These are phyloP conservation scores for Cryptus armator DNA, from an alignment of 2,888 invertebrate species.

Conservation along the genomic window DNA sequence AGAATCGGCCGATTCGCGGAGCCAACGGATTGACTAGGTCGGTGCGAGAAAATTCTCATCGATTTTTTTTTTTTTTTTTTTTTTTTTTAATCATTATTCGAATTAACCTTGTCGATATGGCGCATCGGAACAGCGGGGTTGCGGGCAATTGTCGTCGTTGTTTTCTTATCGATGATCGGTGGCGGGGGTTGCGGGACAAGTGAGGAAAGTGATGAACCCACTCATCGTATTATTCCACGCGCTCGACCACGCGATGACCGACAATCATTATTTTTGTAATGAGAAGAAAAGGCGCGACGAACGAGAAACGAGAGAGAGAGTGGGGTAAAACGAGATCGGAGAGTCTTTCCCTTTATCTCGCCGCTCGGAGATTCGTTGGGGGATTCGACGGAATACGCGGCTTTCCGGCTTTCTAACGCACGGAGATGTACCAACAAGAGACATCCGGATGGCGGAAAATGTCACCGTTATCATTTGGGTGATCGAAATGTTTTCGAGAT, in stretches of 20 bases:
- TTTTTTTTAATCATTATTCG: constrained; percentile 36
- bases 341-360: constrained; percentile 60
- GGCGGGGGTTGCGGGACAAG: not conserved
- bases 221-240: constrained; percentile 77
- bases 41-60: not conserved
- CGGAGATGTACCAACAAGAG: not conserved
- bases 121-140: constrained; percentile 71
- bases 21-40: constrained; percentile 45
- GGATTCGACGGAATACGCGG: not conserved
- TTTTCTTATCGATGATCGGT: constrained; percentile 70
- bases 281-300: constrained; percentile 18
- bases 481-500: constrained; percentile 20
- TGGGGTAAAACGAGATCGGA: constrained; percentile 53
- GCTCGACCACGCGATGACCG: constrained; percentile 23
- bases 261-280: constrained; percentile 14
- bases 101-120: constrained; percentile 74
- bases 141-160: constrained; percentile 48
- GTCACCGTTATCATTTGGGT: not conserved
- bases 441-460: constrained; percentile 5
- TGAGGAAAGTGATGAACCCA: constrained; percentile 74
- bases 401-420: not conserved
- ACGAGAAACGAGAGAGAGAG: constrained; percentile 1
- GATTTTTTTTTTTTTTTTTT: not conserved
- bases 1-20: not conserved
- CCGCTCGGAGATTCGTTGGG: not conserved